These are phyloP conservation scores for Aquatica leii DNA, from an alignment of 2,888 invertebrate species.

Conservation along the genomic window DNA sequence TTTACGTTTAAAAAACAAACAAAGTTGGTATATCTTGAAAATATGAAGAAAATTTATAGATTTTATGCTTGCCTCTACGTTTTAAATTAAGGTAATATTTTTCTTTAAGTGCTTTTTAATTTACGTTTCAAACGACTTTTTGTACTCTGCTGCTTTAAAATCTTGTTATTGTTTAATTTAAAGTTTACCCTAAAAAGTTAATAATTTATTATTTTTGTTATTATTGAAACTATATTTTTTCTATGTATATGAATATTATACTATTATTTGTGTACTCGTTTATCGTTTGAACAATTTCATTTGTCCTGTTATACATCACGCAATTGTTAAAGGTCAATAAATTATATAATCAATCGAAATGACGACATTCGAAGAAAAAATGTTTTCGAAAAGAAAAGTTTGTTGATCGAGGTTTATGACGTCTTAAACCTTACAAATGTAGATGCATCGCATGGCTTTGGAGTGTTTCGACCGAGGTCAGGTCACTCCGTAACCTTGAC, in stretches of 20 bases:
- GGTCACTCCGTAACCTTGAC: conserved; percentile 47
- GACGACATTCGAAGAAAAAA: background rate
- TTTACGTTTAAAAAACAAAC: background rate
- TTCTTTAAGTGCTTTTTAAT: too few species aligned
- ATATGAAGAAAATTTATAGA: background rate
- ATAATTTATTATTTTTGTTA: too few species aligned
- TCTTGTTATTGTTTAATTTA: too few species aligned
- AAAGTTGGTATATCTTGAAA: background rate
- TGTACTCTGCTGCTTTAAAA: too few species aligned
- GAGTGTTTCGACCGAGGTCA: conserved; percentile 43
- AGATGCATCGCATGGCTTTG: conserved; percentile 34
- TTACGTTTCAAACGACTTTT: background rate
- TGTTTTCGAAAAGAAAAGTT: background rate
- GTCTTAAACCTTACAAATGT: conserved; percentile 19
- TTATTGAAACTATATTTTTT: too few species aligned
- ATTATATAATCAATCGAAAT: background rate
- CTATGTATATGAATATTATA: too few species aligned
- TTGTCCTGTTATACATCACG: background rate
- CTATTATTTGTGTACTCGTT: too few species aligned
- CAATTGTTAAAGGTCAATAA: background rate
- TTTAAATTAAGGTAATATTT: background rate
- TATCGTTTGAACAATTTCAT: background rate
- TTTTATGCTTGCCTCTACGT: background rate
- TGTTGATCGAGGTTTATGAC: background rate
- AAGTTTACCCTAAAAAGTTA: too few species aligned